phyloP scores from a whole-genome alignment of 2,888 invertebrate species.

The Sisyra terminalis region DNA sequence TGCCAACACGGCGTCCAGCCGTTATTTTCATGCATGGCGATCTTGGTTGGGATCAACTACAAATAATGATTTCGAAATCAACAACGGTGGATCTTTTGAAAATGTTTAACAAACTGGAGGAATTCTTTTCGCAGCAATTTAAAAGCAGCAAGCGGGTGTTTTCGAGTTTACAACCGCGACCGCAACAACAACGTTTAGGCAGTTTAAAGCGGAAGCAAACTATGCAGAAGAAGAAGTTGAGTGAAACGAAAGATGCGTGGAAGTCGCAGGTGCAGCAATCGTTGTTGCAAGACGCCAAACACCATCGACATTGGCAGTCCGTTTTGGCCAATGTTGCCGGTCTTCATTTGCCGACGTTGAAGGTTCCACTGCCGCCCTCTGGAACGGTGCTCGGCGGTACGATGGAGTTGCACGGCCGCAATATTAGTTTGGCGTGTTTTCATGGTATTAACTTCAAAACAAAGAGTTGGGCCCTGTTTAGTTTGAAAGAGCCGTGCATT shows the following conservation, averaged over 20 bases:
- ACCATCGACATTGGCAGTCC: slow-evolving; percentile 91
- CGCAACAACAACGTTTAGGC: slow-evolving; percentile 16
- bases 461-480: slow-evolving; percentile 92
- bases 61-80: slow-evolving; percentile 91
- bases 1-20: slow-evolving; percentile 57
- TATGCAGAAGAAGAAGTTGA: slow-evolving; percentile 5
- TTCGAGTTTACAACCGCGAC: slow-evolving; percentile 45
- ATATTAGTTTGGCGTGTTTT: slow-evolving; percentile 91
- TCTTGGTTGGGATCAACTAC: slow-evolving; percentile 88
- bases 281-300: slow-evolving; percentile 43
- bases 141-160: slow-evolving; percentile 89
- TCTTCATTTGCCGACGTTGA: slow-evolving; percentile 56
- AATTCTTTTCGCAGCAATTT: slow-evolving; percentile 96
- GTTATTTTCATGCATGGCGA: slow-evolving; percentile 86
- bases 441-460: slow-evolving; percentile 93
- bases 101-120: slow-evolving; percentile 91
- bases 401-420: slow-evolving; percentile 74
- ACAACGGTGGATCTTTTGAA: slow-evolving; percentile 94
- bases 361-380: slow-evolving; percentile 46
- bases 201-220: slow-evolving; percentile 20
- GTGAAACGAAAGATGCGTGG: slow-evolving; percentile 14
- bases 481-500: slow-evolving; percentile 80
- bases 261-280: slow-evolving; percentile 12
- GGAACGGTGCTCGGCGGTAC: slow-evolving; percentile 76
- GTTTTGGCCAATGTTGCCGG: slow-evolving; percentile 70